A percentile compares a stretch with the other conserved stretches of the same genome.
Evolutionary conservation across 2,113 vertebrate species (phyloP).

Genomic region (Grus americana): DNA sequence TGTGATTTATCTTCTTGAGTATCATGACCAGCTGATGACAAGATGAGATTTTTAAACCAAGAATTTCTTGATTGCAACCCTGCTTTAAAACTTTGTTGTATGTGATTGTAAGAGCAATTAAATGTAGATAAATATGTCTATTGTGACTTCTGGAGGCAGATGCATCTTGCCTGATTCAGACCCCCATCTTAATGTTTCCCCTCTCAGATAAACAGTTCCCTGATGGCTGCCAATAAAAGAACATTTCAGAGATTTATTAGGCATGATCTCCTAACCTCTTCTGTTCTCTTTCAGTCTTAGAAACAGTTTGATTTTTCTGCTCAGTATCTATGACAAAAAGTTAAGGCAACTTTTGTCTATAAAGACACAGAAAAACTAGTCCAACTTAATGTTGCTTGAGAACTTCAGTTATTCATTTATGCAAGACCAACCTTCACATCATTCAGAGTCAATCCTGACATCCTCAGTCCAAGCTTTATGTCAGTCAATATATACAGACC

Average conservation of each 20-base stretch:
- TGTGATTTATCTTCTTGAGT: background rate
- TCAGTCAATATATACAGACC: fast-evolving
- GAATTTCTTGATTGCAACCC: background rate
- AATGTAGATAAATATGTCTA: background rate
- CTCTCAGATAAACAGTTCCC: background rate
- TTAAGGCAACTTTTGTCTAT: background rate
- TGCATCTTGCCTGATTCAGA: background rate
- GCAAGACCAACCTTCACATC: background rate
- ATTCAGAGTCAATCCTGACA: background rate
- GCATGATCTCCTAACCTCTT: background rate
- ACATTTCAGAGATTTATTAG: background rate
- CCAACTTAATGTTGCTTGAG: background rate
- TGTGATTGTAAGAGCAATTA: background rate
- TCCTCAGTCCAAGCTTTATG: background rate
- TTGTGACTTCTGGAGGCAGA: background rate
- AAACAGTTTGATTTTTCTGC: background rate
- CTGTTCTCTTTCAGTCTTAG: background rate
- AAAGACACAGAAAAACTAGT: background rate
- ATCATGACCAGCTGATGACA: background rate
- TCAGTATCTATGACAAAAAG: background rate
- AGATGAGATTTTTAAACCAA: background rate
- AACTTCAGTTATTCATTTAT: background rate
- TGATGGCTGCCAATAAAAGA: background rate
- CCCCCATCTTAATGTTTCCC: background rate
- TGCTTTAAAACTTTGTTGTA: background rate